Percentiles rank a stretch among this genome's conserved stretches.
These are phyloP conservation scores for Tachysurus fulvidraco DNA, from an alignment of 2,113 vertebrate genomes.

Conservation along the genomic window DNA sequence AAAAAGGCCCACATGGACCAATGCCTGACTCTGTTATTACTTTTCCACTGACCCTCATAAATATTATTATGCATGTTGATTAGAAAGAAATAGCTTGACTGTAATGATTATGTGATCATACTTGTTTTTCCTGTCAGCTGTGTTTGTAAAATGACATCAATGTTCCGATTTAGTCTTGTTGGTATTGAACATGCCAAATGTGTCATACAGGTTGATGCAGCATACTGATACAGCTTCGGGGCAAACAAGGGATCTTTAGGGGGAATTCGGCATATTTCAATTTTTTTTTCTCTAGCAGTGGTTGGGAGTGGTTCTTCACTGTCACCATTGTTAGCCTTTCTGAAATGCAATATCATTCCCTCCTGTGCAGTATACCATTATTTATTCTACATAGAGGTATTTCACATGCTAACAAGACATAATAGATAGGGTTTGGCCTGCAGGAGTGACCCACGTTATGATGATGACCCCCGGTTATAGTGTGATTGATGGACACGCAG, in stretches of 20 bases:
- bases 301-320: neutral
- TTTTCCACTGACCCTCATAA: neutral
- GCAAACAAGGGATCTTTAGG: neutral
- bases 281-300: neutral
- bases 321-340: neutral
- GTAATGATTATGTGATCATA: neutral
- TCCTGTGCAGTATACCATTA: neutral
- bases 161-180: neutral
- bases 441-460: neutral
- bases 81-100: neutral
- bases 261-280: neutral
- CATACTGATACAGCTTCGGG: neutral
- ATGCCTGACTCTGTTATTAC: slow-evolving; percentile 11
- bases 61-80: slow-evolving; percentile 32
- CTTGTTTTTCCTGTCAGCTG: neutral
- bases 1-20: slow-evolving; percentile 29
- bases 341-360: neutral
- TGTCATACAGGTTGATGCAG: neutral
- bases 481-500: slow-evolving; percentile 25
- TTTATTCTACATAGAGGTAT: neutral
- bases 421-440: slow-evolving; percentile 4
- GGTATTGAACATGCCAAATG: slow-evolving; percentile 4
- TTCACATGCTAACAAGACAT: slow-evolving; percentile 26
- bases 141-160: slow-evolving; percentile 17
- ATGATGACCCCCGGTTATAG: slow-evolving; percentile 17